These are phyloP conservation scores for Dallia pectoralis DNA, from an alignment of 2,797 vertebrate species.

Conservation along the genomic window DNA sequence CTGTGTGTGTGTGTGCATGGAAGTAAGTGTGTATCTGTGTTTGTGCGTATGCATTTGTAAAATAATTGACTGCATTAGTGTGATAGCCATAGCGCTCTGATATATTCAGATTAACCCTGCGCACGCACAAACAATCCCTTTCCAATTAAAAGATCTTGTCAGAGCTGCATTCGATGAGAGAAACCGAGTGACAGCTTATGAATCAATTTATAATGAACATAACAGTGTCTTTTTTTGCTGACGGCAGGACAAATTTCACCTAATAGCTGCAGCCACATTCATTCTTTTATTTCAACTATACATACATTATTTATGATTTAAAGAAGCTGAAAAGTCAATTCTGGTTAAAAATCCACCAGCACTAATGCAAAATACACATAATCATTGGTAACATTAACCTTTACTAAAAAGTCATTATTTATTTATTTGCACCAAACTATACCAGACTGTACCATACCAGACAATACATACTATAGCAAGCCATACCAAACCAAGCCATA, in stretches of 20 bases:
- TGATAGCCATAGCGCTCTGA: not conserved
- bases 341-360: not conserved
- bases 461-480: no score
- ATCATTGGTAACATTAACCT: not conserved
- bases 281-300: not conserved
- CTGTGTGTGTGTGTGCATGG: not conserved
- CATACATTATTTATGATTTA: not conserved
- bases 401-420: not conserved
- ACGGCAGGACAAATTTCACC: conserved; percentile 13
- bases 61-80: not conserved
- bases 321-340: not conserved
- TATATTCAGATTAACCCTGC: conserved; percentile 17
- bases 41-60: not conserved
- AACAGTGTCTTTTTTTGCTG: conserved; percentile 10
- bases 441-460: no score
- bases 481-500: no score
- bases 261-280: not conserved
- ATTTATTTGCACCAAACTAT: no score
- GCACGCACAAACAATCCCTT: not conserved
- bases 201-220: conserved; percentile 38
- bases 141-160: conserved; percentile 45
- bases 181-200: conserved; percentile 1
- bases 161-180: conserved; percentile 9
- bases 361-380: not conserved
- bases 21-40: no score